These are phyloP conservation scores for Megalonaias nervosa DNA, from an alignment of 1,140 invertebrate genomes.

Conservation along the genomic window DNA sequence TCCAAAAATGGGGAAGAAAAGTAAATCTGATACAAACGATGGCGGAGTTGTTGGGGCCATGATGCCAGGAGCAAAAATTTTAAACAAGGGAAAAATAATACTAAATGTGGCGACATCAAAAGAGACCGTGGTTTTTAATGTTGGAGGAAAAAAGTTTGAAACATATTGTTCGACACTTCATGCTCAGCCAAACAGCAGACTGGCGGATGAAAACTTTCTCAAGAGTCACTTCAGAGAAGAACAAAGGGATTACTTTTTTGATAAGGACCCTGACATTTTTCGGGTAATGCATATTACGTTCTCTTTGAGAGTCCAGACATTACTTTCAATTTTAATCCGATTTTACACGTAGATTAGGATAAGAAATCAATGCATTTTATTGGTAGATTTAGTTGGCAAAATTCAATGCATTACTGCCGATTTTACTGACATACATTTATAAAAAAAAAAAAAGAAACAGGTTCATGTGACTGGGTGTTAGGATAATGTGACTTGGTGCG, in stretches of 20 bases:
- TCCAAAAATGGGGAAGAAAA: too few species aligned
- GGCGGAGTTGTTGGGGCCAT: slow-evolving; percentile 19
- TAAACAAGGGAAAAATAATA: slow-evolving; percentile 15
- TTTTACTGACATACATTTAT: too few species aligned
- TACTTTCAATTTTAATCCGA: too few species aligned
- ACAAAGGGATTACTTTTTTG: slow-evolving; percentile 75
- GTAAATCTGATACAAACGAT: too few species aligned
- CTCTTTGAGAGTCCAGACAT: too few species aligned
- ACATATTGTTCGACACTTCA: background rate
- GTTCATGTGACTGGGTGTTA: too few species aligned
- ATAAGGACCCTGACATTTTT: slow-evolving; percentile 55
- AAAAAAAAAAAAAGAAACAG: too few species aligned
- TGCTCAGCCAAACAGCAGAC: slow-evolving; percentile 29
- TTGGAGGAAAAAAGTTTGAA: slow-evolving; percentile 37
- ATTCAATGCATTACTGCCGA: too few species aligned
- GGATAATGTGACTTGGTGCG: too few species aligned
- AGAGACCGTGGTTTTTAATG: slow-evolving; percentile 36
- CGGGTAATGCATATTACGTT: background rate
- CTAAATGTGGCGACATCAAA: slow-evolving; percentile 20
- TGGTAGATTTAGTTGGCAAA: too few species aligned
- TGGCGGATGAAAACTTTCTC: slow-evolving; percentile 46
- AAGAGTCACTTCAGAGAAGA: slow-evolving; percentile 74
- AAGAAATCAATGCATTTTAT: too few species aligned
- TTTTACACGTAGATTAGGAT: too few species aligned
- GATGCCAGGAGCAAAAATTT: slow-evolving; percentile 30